phyloP scores from a whole-genome alignment of 2,113 vertebrate genomes.

The Calidris pugnax region DNA sequence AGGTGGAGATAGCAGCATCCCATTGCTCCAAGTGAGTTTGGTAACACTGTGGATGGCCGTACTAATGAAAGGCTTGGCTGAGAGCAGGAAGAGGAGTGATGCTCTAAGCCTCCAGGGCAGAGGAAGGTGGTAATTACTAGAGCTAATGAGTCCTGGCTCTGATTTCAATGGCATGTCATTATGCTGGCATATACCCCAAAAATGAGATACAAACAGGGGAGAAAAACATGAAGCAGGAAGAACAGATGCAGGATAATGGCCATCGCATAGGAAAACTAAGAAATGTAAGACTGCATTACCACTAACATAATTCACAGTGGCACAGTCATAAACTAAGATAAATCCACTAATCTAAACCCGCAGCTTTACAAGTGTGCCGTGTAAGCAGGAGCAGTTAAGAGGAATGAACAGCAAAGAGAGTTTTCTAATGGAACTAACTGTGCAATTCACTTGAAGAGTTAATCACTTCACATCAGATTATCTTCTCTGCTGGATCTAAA shows the following conservation, averaged over 20 bases:
- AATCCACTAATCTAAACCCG: neutral
- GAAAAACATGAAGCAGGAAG: neutral
- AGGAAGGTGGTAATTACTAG: neutral
- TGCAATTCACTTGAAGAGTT: neutral
- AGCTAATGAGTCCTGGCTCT: conserved; percentile 3
- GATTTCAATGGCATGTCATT: neutral
- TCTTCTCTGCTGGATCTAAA: conserved; percentile 2
- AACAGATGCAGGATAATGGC: neutral
- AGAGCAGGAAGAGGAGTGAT: neutral
- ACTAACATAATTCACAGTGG: neutral
- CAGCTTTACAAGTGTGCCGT: neutral
- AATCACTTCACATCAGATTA: neutral
- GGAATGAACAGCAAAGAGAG: neutral
- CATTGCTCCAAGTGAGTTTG: neutral
- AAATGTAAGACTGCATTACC: neutral
- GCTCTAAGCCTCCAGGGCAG: neutral
- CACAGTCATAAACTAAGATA: neutral
- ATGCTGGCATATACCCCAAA: neutral
- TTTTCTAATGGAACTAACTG: neutral
- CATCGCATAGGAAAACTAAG: neutral
- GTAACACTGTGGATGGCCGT: neutral
- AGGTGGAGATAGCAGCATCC: neutral
- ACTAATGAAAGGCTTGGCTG: neutral
- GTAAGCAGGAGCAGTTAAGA: neutral
- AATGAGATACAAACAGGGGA: neutral